Evolutionary conservation across 2,888 invertebrate species (phyloP).

Genomic region (Nephrotoma appendiculata): DNA sequence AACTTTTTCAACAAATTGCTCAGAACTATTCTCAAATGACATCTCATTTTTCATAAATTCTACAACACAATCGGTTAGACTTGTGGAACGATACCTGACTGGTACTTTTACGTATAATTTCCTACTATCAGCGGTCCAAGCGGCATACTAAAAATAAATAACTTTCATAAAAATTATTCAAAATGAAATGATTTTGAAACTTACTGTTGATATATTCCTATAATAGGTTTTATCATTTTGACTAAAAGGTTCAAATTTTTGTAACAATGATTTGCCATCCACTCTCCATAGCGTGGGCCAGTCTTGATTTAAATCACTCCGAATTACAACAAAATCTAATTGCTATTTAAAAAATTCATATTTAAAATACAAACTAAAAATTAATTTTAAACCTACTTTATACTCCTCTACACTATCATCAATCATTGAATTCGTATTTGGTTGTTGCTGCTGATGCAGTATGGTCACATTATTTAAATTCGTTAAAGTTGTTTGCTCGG

Average conservation of each 20-base stretch:
- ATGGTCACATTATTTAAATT: neutral
- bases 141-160: conserved; percentile 50
- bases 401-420: neutral
- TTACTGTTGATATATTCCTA: conserved; percentile 75
- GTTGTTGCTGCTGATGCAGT: conserved; percentile 16
- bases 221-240: conserved; percentile 70
- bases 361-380: neutral
- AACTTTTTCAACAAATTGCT: conserved; percentile 56
- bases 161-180: neutral
- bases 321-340: conserved; percentile 78
- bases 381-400: neutral
- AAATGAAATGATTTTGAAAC: conserved; percentile 16
- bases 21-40: conserved; percentile 20
- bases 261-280: conserved; percentile 67
- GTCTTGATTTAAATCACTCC: conserved; percentile 63
- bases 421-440: neutral
- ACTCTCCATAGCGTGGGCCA: conserved; percentile 86
- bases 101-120: conserved; percentile 66
- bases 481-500: neutral
- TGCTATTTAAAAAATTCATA: conserved; percentile 41
- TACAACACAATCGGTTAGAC: conserved; percentile 62
- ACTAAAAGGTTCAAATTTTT: conserved; percentile 71
- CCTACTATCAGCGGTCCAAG: conserved; percentile 71
- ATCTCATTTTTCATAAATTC: conserved; percentile 64
- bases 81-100: conserved; percentile 59